Conservation (phyloP, 2,888 invertebrate genomes). For the Octonoba sinensis region DNA sequence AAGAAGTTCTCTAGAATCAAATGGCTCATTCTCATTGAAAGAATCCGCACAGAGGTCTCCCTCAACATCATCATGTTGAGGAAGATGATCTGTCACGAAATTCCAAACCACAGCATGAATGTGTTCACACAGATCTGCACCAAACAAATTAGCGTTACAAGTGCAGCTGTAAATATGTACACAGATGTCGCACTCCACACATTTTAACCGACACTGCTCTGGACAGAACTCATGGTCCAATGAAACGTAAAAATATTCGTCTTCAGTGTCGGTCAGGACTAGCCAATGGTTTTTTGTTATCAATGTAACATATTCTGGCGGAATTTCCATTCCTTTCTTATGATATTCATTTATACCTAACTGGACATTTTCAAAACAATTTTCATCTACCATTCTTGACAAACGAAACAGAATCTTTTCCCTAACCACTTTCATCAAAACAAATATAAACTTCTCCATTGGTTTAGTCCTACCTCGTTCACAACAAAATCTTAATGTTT, state of each 20-base stretch:
- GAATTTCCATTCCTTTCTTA: conserved; percentile 26
- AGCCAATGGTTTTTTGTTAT: conserved; percentile 38
- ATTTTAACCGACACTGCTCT: conserved; percentile 34
- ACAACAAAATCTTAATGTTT: conserved; percentile 15
- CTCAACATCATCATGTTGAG: not conserved
- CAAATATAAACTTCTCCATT: conserved; percentile 40
- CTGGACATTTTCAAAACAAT: conserved; percentile 30
- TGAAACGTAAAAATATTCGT: conserved; percentile 24
- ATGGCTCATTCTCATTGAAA: too few relatives aligned
- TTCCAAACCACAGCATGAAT: conserved; percentile 53
- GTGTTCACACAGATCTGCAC: conserved; percentile 47
- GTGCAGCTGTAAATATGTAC: conserved; percentile 48
- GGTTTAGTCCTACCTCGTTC: conserved; percentile 16
- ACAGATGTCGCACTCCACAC: conserved; percentile 47
- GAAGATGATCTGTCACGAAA: conserved; percentile 34
- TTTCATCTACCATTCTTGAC: conserved; percentile 24
- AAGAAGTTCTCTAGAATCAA: not conserved
- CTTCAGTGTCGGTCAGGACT: conserved; percentile 27
- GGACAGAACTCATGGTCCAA: conserved; percentile 30
- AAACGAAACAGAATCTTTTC: conserved; percentile 47
- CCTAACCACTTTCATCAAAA: conserved; percentile 45
- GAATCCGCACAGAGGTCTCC: too few relatives aligned
- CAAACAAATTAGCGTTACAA: conserved; percentile 39
- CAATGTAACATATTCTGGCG: conserved; percentile 23
- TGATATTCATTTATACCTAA: conserved; percentile 38